A percentile compares a stretch with the other conserved stretches of the same genome.
phyloP scores from a whole-genome alignment of 2,113 vertebrate species.

The Chamaetylas fuelleborni region DNA sequence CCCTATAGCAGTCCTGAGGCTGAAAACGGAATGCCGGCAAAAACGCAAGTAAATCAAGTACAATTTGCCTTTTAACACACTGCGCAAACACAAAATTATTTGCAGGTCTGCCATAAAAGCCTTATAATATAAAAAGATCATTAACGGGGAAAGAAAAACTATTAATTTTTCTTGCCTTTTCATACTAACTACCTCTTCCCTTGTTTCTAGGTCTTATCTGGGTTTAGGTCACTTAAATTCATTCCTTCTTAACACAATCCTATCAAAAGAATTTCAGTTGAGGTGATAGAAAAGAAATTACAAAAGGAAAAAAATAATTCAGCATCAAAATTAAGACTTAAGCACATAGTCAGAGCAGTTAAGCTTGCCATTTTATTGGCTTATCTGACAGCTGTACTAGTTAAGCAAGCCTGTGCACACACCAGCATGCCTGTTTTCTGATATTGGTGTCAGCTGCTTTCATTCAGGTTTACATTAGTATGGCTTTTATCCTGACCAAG shows the following conservation, averaged over 20 bases:
- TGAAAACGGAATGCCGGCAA: not conserved
- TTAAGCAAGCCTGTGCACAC: not conserved
- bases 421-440: accelerated
- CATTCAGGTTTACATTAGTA: not conserved
- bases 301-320: not conserved
- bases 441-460: not conserved
- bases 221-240: not conserved
- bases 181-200: not conserved
- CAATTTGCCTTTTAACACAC: not conserved
- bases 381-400: not conserved
- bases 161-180: not conserved
- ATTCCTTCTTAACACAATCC: not conserved
- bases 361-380: not conserved
- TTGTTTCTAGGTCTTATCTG: not conserved
- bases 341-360: not conserved
- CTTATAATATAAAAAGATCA: not conserved
- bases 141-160: not conserved
- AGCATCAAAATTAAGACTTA: not conserved
- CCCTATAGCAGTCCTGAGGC: not conserved
- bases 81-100: not conserved
- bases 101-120: not conserved
- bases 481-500: not conserved
- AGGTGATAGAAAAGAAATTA: not conserved
- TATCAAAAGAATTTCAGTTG: not conserved
- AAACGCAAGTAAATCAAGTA: not conserved